Conservation (phyloP, 2,888 invertebrate species). For the Byasa hedistus region DNA sequence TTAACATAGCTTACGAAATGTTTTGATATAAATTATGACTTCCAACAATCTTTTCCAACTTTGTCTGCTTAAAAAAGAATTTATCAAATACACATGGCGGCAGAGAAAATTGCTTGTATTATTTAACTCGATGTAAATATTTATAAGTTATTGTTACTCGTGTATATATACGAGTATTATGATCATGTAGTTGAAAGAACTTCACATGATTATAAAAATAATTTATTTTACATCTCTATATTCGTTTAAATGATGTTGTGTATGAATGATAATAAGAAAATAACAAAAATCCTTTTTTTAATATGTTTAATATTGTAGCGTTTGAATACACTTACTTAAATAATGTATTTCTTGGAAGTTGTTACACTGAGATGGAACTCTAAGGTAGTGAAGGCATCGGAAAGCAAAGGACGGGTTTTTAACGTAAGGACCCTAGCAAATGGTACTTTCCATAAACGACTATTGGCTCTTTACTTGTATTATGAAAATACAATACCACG, state of each 20-base stretch:
- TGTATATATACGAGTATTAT: too few species aligned
- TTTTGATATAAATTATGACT: not conserved
- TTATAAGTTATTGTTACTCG: not conserved
- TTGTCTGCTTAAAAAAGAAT: not conserved
- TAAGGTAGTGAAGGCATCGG: not conserved
- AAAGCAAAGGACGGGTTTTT: not conserved
- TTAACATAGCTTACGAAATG: not conserved
- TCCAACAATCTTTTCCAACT: not conserved
- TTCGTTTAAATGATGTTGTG: too few species aligned
- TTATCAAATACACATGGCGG: not conserved
- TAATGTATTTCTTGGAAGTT: not conserved
- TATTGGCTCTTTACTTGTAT: not conserved
- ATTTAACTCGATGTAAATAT: not conserved
- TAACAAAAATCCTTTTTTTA: not conserved
- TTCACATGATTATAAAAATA: too few species aligned
- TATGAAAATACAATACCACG: not conserved
- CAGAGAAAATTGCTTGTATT: not conserved
- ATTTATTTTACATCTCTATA: too few species aligned
- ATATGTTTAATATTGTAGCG: not conserved
- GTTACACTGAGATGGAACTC: not conserved
- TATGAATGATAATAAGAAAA: too few species aligned
- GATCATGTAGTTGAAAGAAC: too few species aligned
- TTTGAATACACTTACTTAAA: not conserved
- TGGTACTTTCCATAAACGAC: not conserved
- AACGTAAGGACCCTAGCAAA: not conserved